Conservation (phyloP, 1,140 invertebrate species). For the Epicauta chinensis region DNA sequence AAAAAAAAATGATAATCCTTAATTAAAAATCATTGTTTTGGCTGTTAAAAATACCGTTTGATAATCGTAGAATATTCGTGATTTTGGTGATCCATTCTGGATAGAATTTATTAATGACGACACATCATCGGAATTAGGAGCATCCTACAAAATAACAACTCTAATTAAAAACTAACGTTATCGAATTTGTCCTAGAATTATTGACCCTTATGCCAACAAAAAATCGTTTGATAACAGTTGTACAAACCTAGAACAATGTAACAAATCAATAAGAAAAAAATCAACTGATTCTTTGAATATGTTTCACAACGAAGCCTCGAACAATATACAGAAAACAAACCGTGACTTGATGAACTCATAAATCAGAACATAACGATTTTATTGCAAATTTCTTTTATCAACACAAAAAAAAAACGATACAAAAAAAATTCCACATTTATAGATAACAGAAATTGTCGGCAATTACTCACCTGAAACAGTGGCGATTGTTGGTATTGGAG, state of each 20-base stretch:
- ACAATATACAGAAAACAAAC: background rate
- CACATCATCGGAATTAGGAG: conserved; percentile 4
- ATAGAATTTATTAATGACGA: conserved; percentile 4
- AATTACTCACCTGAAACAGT: no score
- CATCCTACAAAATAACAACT: conserved; percentile 9
- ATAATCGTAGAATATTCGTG: conserved; percentile 30
- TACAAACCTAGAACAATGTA: no score
- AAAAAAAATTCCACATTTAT: no score
- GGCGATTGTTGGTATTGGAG: no score
- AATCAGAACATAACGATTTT: no score
- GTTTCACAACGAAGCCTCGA: background rate
- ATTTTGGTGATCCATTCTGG: conserved; percentile 19
- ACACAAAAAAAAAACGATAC: no score
- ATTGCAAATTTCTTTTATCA: no score
- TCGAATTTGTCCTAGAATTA: conserved; percentile 14
- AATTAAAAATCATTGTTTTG: conserved; percentile 1
- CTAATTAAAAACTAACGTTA: conserved; percentile 9
- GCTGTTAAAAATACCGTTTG: conserved; percentile 28
- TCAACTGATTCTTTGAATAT: conserved; percentile 1
- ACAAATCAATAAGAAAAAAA: background rate
- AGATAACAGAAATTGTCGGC: no score
- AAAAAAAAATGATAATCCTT: conserved; percentile 4
- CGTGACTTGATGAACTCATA: no score
- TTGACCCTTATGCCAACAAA: conserved; percentile 7
- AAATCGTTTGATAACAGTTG: no score